Conservation (phyloP, 2,797 vertebrate species). For the Paguma larvata region DNA sequence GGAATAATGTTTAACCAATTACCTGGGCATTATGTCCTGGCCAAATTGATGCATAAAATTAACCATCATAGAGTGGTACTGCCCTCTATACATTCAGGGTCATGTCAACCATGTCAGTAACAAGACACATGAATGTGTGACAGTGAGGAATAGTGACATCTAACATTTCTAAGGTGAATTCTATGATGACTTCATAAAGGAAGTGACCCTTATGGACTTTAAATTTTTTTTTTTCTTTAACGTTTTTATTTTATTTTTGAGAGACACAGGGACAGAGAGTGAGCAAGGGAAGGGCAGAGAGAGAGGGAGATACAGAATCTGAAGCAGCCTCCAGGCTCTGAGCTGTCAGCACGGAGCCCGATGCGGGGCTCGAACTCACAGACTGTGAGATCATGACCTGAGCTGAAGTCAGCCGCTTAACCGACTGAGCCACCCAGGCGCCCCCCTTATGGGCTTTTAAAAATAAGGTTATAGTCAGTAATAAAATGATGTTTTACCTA, state of each 20-base stretch:
- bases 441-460: neutral
- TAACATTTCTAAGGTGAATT: neutral
- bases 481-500: neutral
- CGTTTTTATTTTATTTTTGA: too few relatives aligned
- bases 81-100: neutral
- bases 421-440: too few relatives aligned
- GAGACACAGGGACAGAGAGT: too few relatives aligned
- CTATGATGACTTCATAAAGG: neutral
- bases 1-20: neutral
- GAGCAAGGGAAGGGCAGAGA: too few relatives aligned
- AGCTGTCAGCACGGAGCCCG: too few relatives aligned
- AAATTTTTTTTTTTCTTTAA: too few relatives aligned
- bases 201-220: neutral
- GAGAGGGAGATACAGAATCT: too few relatives aligned
- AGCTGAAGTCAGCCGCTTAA: too few relatives aligned
- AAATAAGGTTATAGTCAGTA: neutral
- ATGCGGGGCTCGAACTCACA: too few relatives aligned
- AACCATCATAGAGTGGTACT: too few relatives aligned
- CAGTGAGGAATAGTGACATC: neutral
- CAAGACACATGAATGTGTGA: neutral
- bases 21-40: neutral
- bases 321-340: too few relatives aligned
- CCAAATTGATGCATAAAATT: neutral
- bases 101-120: neutral
- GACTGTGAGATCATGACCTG: too few relatives aligned